Conservation (phyloP, 2,113 vertebrate genomes). For the Helogale parvula region DNA sequence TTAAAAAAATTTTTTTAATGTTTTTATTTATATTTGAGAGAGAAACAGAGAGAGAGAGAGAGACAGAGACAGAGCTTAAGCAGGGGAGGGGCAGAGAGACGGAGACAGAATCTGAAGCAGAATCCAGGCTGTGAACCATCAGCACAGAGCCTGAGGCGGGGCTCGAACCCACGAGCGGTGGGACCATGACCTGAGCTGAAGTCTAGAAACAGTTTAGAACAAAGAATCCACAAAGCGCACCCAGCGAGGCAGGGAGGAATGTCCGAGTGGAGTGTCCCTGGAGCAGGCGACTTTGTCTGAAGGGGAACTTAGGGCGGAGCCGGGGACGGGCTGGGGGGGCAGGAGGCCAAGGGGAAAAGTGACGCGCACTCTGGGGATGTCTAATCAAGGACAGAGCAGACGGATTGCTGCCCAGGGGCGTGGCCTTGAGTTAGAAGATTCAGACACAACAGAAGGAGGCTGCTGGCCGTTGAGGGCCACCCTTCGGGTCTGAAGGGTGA, state of each 20-base stretch:
- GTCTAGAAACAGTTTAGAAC: neutral
- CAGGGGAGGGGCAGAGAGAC: too few species aligned
- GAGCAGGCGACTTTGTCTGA: neutral
- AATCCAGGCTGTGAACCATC: too few species aligned
- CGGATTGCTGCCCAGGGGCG: accelerated
- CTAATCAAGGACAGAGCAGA: accelerated
- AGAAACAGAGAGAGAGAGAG: too few species aligned
- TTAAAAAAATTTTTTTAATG: neutral
- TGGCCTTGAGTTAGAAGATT: neutral
- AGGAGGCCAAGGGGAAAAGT: neutral
- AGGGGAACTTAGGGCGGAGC: neutral
- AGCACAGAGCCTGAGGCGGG: too few species aligned
- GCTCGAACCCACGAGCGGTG: too few species aligned
- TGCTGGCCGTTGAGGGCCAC: neutral
- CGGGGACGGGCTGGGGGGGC: too few species aligned
- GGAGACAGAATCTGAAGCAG: too few species aligned
- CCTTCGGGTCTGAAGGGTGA: neutral
- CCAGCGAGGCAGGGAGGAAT: neutral
- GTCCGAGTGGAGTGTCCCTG: neutral
- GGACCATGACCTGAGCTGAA: too few species aligned
- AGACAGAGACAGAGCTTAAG: too few species aligned
- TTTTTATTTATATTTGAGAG: too few species aligned
- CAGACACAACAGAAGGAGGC: neutral
- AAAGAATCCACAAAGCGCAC: neutral
- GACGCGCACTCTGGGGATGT: accelerated